phyloP scores from a whole-genome alignment of 2,113 vertebrate genomes.

The Heterotilapia buettikoferi region DNA sequence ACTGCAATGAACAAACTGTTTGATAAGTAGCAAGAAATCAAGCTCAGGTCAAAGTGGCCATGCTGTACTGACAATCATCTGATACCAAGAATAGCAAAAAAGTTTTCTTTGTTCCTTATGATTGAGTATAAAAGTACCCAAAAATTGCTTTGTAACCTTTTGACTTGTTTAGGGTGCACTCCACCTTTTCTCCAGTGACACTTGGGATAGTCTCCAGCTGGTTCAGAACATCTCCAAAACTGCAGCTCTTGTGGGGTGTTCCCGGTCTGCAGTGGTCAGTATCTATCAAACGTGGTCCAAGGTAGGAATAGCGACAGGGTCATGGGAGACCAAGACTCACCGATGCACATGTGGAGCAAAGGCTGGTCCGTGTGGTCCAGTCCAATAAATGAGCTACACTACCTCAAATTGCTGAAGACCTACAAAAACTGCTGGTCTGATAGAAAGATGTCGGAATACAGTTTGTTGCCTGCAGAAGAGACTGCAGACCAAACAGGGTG shows the following conservation, averaged over 20 bases:
- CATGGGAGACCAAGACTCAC: background rate
- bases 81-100: background rate
- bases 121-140: background rate
- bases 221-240: background rate
- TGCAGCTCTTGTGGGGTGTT: background rate
- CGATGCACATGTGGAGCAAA: background rate
- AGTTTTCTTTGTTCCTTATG: background rate
- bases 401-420: background rate
- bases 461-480: background rate
- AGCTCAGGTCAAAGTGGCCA: background rate
- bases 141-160: background rate
- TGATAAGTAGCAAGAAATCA: background rate
- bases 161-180: background rate
- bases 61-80: background rate
- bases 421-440: background rate
- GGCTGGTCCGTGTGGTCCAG: rapidly evolving
- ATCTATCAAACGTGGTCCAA: background rate
- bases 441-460: background rate
- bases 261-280: background rate
- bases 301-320: background rate
- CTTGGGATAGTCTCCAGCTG: background rate
- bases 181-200: background rate
- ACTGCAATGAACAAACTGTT: background rate
- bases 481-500: background rate
- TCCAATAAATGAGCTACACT: background rate